Percentiles rank a stretch among this genome's conserved stretches.
These are phyloP conservation scores for Apamea monoglypha DNA, from an alignment of 2,888 invertebrate genomes.

Conservation along the genomic window DNA sequence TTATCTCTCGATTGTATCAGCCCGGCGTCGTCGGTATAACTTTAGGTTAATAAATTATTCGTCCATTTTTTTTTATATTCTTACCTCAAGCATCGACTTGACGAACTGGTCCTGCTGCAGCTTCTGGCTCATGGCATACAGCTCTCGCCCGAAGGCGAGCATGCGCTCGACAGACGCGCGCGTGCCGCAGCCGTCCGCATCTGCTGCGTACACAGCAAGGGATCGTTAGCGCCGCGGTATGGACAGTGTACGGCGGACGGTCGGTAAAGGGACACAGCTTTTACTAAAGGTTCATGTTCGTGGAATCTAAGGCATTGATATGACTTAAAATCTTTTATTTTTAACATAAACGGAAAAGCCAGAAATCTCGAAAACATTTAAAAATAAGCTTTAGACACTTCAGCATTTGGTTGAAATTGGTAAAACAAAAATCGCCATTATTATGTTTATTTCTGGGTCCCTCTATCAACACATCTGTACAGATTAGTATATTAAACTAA, in stretches of 20 bases:
- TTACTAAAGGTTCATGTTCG: neutral
- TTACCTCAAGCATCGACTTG: constrained; percentile 97
- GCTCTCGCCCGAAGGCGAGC: constrained; percentile 97
- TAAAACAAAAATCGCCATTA: neutral
- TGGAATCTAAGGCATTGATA: neutral
- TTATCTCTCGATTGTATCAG: neutral
- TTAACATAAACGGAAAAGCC: neutral
- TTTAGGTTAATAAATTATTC: neutral
- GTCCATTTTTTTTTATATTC: constrained; percentile 26
- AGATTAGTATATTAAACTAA: constrained; percentile 60
- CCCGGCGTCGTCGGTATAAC: neutral
- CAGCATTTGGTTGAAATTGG: neutral
- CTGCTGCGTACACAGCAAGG: constrained; percentile 38
- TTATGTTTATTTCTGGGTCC: constrained; percentile 14
- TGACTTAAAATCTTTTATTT: neutral
- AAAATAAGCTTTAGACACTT: neutral
- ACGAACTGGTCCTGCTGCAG: constrained; percentile 95
- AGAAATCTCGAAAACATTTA: neutral
- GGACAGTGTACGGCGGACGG: accelerated
- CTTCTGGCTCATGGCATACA: constrained; percentile 96
- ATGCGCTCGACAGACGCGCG: constrained; percentile 97
- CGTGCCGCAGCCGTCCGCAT: constrained; percentile 88
- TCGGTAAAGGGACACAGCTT: constrained; percentile 21
- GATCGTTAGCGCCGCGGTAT: neutral
- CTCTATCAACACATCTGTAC: constrained; percentile 39